Evolutionary conservation across 2,888 invertebrate genomes (phyloP), one percentile per base, ranked within the genome.

Genomic region (Willowsia nigromaculata): DNA sequence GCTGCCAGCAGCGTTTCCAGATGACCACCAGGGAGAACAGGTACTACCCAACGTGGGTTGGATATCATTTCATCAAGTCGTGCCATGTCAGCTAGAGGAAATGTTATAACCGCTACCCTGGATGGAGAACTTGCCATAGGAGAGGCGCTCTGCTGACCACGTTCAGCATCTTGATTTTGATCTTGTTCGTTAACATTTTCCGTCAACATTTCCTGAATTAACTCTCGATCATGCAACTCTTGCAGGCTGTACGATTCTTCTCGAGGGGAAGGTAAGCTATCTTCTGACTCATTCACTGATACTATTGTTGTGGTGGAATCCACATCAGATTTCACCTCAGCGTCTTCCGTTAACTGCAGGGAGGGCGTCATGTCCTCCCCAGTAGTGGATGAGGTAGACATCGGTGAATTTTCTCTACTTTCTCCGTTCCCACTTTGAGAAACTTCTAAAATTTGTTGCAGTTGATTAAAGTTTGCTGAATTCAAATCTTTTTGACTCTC

Each of bases 31-130:
- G 99, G 98, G 93, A 99, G 94, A 82, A 99, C 99, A 47, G 99
- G 99, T 81, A 99, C 99, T 91, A 99, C 98, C 99, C 99, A 99
- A 93, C 99, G 95, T 89, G 98, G 97, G 94, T 97, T 97, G 93
- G 98, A 98, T 94, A 99, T 98, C 95, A 99, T 99, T 94, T 98
- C 98, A 94, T 99, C 98, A 93, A 99, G 95, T 93, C 97, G 96
- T 92, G 96, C 96, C 94, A 99, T 95, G 94, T 98, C 98, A 78
- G 96, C 96, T 93, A 96, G 95, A 91, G 99, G 99, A 95, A 99
- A 99, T 56, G 90, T 81, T 83, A 84, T 65, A 0, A 88, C 74
- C n/a, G 88, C 82, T 6, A 88, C 76, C 25, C 62, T 82, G 15
- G 88, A 74, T 15, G 88, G 88, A 7, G 88, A 88, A 22, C 83